phyloP scores from a whole-genome alignment of 2,888 invertebrate species.

The Sesia bembeciformis region DNA sequence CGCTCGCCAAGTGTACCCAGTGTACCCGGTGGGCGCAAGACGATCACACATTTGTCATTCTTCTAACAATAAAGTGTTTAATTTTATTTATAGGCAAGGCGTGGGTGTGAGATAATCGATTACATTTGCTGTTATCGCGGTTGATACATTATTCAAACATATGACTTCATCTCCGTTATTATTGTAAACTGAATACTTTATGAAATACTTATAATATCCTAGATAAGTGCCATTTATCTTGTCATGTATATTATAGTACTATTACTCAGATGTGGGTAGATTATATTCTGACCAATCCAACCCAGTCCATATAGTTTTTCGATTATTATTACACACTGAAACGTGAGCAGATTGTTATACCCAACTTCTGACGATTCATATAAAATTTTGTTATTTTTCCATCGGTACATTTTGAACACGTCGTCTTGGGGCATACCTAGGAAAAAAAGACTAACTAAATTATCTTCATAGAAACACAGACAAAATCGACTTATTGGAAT shows the following conservation, averaged over 20 bases:
- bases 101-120: slow-evolving; percentile 48
- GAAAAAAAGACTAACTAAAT: slow-evolving; percentile 18
- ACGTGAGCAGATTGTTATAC: slow-evolving; percentile 32
- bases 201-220: too few species aligned
- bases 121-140: slow-evolving; percentile 29
- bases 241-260: too few species aligned
- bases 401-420: slow-evolving; percentile 2
- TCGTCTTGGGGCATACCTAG: not conserved
- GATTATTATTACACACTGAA: slow-evolving; percentile 7
- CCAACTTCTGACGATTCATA: slow-evolving; percentile 7
- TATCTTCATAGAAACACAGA: too few species aligned
- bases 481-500: too few species aligned
- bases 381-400: slow-evolving; percentile 62
- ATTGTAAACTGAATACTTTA: not conserved
- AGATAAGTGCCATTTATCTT: too few species aligned
- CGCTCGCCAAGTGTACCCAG: slow-evolving; percentile 12
- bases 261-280: too few species aligned
- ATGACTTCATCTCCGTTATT: slow-evolving; percentile 32
- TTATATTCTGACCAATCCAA: not conserved
- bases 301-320: not conserved
- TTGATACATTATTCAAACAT: slow-evolving; percentile 17
- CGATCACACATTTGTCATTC: slow-evolving; percentile 59
- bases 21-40: slow-evolving; percentile 40
- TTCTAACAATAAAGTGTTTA: slow-evolving; percentile 61
- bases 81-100: slow-evolving; percentile 55